Conservation (phyloP, 2,113 vertebrate species). For the Mirounga angustirostris region DNA sequence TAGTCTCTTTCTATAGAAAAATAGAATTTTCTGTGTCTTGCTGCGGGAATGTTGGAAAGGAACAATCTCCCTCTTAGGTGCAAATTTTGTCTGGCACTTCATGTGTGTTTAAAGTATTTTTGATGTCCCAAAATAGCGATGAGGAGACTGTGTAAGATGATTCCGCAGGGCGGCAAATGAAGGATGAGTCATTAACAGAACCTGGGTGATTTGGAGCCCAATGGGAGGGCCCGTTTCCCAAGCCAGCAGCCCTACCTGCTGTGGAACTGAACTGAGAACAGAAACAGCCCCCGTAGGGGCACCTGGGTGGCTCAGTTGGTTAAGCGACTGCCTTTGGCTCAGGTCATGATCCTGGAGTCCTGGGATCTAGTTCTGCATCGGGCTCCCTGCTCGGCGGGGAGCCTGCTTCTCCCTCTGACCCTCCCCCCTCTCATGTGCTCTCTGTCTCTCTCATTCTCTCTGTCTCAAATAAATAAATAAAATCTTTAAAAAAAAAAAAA, state of each 20-base stretch:
- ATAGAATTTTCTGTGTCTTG: not conserved
- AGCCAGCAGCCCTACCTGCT: not conserved
- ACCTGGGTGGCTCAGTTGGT: too few species aligned
- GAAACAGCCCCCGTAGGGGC: not conserved
- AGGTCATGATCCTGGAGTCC: too few species aligned
- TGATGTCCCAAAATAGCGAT: slow-evolving; percentile 37
- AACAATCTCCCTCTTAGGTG: slow-evolving; percentile 37
- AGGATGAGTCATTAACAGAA: not conserved
- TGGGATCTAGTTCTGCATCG: too few species aligned
- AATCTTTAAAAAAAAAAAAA: too few species aligned
- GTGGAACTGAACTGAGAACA: not conserved
- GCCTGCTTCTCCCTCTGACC: too few species aligned
- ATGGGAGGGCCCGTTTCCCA: not conserved
- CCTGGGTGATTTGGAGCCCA: not conserved
- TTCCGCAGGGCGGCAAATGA: not conserved
- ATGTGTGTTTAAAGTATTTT: slow-evolving; percentile 48
- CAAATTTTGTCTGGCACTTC: slow-evolving; percentile 66
- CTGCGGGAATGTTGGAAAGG: slow-evolving; percentile 25
- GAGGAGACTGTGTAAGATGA: not conserved
- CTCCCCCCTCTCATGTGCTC: too few species aligned
- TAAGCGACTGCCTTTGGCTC: too few species aligned
- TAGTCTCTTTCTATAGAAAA: not conserved
- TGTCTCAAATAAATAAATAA: too few species aligned
- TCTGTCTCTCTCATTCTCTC: too few species aligned
- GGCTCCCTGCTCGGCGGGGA: too few species aligned